Percentiles rank a stretch among this genome's conserved stretches.
phyloP scores from a whole-genome alignment of 2,888 invertebrate species.

The Drosophila borealis region DNA sequence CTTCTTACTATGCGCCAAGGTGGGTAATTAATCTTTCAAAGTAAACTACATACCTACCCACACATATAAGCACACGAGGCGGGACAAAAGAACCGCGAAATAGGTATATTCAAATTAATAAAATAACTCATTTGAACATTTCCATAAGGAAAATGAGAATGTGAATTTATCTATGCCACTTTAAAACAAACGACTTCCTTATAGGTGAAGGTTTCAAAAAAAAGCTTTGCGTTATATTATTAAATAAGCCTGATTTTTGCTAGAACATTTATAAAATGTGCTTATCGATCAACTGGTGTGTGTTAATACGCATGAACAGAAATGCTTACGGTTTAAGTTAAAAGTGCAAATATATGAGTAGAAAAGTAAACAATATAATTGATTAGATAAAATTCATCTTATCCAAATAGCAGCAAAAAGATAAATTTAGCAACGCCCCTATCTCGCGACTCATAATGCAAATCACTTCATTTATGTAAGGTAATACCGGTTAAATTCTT shows the following conservation, averaged over 20 bases:
- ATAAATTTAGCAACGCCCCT: slow-evolving; percentile 19
- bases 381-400: slow-evolving; percentile 58
- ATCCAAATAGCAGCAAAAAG: slow-evolving; percentile 48
- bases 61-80: slow-evolving; percentile 12
- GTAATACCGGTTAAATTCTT: background rate
- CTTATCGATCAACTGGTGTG: slow-evolving; percentile 2
- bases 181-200: background rate
- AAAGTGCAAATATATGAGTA: slow-evolving; percentile 40
- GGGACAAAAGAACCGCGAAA: slow-evolving; percentile 11
- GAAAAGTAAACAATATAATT: slow-evolving; percentile 37
- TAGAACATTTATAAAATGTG: too few relatives aligned
- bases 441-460: slow-evolving; percentile 12
- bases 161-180: background rate
- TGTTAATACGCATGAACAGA: slow-evolving; percentile 4
- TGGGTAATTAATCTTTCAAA: slow-evolving; percentile 62
- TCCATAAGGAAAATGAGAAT: background rate
- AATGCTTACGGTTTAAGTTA: slow-evolving; percentile 13
- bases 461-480: slow-evolving; percentile 14
- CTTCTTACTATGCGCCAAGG: slow-evolving; percentile 60
- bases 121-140: background rate
- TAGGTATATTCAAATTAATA: slow-evolving; percentile 19
- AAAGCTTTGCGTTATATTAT: background rate
- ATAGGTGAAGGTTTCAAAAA: too few relatives aligned
- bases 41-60: slow-evolving; percentile 42
- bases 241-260: too few relatives aligned